Evolutionary conservation across 2,888 invertebrate species (phyloP).

Genomic region (Calliopum simillimum): DNA sequence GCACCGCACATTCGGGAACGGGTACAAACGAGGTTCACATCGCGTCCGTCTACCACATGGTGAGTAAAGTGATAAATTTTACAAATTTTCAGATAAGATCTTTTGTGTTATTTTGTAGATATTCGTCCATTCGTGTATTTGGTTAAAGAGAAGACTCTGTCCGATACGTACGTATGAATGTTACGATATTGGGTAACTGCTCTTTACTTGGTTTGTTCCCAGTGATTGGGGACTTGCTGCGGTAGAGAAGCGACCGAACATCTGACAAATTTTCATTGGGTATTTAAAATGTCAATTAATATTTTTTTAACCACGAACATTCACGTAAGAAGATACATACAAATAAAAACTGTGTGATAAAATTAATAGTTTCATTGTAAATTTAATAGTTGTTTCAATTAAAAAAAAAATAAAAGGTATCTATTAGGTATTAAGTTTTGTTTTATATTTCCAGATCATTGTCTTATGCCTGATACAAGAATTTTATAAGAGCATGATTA

Average conservation of each 20-base stretch:
- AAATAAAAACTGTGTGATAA: too few species aligned
- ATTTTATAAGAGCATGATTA: too few species aligned
- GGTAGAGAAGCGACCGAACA: neutral
- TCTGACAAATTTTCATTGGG: conserved; percentile 26
- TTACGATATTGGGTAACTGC: neutral
- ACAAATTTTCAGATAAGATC: conserved; percentile 54
- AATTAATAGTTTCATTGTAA: too few species aligned
- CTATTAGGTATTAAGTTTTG: too few species aligned
- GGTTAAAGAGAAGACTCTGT: neutral
- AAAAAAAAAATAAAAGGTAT: too few species aligned
- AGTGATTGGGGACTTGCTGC: neutral
- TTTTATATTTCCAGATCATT: too few species aligned
- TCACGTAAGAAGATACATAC: too few species aligned
- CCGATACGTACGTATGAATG: too few species aligned
- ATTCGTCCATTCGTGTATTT: neutral
- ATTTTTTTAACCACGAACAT: too few species aligned
- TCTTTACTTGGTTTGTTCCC: neutral
- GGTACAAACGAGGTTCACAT: conserved; percentile 7
- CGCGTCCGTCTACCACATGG: conserved; percentile 51
- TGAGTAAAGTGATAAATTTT: conserved; percentile 53
- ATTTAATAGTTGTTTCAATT: too few species aligned
- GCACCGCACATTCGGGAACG: neutral
- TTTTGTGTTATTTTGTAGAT: conserved; percentile 17
- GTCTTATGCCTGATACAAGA: too few species aligned
- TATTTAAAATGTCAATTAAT: conserved; percentile 23